phyloP scores from a whole-genome alignment of 1,140 invertebrate genomes.

The Drosophila paulistorum region DNA sequence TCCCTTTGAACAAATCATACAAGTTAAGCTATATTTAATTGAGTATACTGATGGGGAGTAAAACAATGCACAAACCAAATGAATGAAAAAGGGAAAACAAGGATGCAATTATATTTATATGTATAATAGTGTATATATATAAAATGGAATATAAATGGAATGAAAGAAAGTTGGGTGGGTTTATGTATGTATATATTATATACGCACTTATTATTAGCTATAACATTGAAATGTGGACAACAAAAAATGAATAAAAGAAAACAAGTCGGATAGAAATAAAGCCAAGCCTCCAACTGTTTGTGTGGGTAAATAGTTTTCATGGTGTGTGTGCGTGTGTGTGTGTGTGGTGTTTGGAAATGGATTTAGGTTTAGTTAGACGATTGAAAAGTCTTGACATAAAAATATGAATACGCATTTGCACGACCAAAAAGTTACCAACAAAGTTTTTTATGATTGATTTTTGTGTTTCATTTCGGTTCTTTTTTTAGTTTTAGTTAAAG shows the following conservation, averaged over 20 bases:
- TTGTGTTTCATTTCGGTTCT: neutral
- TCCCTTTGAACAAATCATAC: slow-evolving; percentile 34
- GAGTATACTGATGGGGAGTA: neutral
- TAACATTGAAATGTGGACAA: neutral
- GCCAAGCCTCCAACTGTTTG: slow-evolving; percentile 3
- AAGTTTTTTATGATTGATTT: slow-evolving; percentile 23
- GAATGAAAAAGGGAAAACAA: slow-evolving; percentile 20
- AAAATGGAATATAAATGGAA: neutral
- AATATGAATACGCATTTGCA: slow-evolving; percentile 47
- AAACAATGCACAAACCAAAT: neutral
- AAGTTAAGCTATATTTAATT: slow-evolving; percentile 41
- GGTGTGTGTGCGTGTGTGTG: too few species aligned
- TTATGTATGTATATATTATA: neutral
- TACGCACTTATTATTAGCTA: neutral
- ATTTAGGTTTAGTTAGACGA: neutral
- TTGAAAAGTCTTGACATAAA: slow-evolving; percentile 5
- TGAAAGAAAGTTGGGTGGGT: neutral
- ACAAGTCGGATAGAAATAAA: neutral
- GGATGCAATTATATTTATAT: slow-evolving; percentile 48
- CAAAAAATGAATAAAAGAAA: too few species aligned
- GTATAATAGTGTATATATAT: neutral
- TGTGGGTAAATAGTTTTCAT: neutral
- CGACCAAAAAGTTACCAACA: slow-evolving; percentile 54
- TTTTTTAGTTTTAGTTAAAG: slow-evolving; percentile 4
- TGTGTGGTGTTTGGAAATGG: neutral